Conservation (phyloP, 2,113 vertebrate species). For the Ailuropoda melanoleuca region DNA sequence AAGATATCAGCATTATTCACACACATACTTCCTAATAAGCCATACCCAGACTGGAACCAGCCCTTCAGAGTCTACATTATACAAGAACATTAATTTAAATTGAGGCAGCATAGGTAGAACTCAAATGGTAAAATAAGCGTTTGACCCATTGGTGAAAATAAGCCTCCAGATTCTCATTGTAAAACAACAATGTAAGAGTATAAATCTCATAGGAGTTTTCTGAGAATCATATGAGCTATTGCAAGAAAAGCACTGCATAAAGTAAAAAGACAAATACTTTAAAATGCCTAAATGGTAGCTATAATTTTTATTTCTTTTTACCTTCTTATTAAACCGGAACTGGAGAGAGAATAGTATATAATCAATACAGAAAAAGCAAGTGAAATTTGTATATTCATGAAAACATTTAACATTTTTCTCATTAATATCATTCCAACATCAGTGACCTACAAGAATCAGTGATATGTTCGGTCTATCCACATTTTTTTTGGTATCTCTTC, state of each 20-base stretch:
- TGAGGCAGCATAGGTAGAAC: background rate
- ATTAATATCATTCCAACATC: background rate
- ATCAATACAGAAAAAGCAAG: background rate
- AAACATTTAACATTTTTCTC: slow-evolving; percentile 21
- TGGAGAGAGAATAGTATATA: background rate
- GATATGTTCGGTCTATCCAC: background rate
- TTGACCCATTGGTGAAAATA: background rate
- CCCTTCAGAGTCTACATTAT: background rate
- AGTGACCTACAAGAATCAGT: background rate
- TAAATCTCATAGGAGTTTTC: slow-evolving; percentile 21
- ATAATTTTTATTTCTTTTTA: background rate
- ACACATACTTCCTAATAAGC: background rate
- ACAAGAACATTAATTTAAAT: slow-evolving; percentile 11
- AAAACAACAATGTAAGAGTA: slow-evolving; percentile 13
- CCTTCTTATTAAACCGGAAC: background rate
- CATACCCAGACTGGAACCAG: background rate
- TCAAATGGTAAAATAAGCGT: background rate
- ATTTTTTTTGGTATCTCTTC: background rate
- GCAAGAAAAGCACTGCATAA: background rate
- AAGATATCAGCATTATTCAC: background rate
- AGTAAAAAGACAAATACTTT: background rate
- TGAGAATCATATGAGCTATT: background rate
- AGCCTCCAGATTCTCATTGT: slow-evolving; percentile 14
- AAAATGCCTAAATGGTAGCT: background rate
- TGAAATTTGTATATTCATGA: background rate